Base-by-base conservation (phyloP, 2,888 invertebrate genomes). In the Sphecodes monilicornis region DNA sequence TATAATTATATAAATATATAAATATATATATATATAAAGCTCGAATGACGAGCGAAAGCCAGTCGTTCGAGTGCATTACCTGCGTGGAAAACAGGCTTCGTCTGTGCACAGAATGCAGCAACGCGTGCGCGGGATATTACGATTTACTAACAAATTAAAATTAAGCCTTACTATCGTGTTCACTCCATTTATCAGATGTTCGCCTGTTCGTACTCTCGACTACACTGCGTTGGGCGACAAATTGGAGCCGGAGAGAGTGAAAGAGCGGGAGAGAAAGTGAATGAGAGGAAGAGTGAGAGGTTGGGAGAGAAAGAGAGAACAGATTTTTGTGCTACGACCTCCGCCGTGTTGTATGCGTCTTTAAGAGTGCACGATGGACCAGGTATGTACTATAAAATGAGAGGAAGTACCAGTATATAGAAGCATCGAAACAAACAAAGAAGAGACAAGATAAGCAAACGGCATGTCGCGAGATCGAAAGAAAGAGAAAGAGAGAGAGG, bases 151-250 rank as follows among this genome's bases (percentile, higher is more conserved):
- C 87, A 89, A 89, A 86, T 86, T 89, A 89, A 89, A 68, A 90
- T 89, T 90, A 89, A 90, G 90, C 89, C 90, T 90, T 90, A 90
- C 87, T 87, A 90, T 84, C 90, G 90, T 90, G 90, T 90, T 90
- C 90, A 90, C 89, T 90, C 87, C 86, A 89, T 90, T 87, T 90
- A 90, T 87, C 90, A 89, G 82, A 89, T 86, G 88, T 90, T 90
- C 89, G 89, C 85, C 90, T 90, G 86, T 88, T 87, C 85, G 89
- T 90, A 89, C 84, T 90, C 89, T 90, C 88, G 80, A 90, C 81
- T 90, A 89, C 86, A 89, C 82, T 79, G 90, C 89, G 90, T 90
- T 84, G 82, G 82, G 66, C 80, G 84, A 88, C 46, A 39, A 68
- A 39, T 39, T 36, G n/a, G 50, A 77, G 32, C 26, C 36, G 66